A percentile compares a stretch with the other conserved stretches of the same genome.
phyloP scores from a whole-genome alignment of 2,797 vertebrate species.

The Synaphobranchus kaupii region DNA sequence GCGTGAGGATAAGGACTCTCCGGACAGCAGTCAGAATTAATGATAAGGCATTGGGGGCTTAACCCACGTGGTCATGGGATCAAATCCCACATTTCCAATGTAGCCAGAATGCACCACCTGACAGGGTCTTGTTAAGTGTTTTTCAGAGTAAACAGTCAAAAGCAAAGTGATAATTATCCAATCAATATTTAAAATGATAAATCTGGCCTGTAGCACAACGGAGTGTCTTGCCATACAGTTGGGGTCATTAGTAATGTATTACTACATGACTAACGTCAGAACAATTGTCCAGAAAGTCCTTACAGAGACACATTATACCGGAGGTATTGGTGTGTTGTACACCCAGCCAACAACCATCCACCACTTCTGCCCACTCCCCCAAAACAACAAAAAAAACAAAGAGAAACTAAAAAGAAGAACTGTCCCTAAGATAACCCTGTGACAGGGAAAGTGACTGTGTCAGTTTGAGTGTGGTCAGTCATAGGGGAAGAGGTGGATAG shows the following conservation, averaged over 20 bases:
- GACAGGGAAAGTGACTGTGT: background rate
- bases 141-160: background rate
- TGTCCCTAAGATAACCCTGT: background rate
- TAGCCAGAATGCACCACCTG: background rate
- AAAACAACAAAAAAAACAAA: slow-evolving; percentile 11
- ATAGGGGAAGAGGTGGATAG: background rate
- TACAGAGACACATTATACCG: background rate
- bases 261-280: background rate
- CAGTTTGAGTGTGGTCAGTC: background rate
- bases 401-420: background rate
- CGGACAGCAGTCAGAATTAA: background rate
- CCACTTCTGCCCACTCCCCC: background rate
- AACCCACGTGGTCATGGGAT: background rate
- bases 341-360: background rate
- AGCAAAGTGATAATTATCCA: background rate
- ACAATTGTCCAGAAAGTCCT: background rate
- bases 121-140: background rate
- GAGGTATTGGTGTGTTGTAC: background rate
- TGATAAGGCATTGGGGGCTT: background rate
- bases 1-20: background rate
- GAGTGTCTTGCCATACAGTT: background rate
- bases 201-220: background rate
- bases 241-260: background rate
- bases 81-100: background rate
- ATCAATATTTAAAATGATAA: background rate